phyloP scores from a whole-genome alignment of 2,888 invertebrate genomes.

The Timandra comae region DNA sequence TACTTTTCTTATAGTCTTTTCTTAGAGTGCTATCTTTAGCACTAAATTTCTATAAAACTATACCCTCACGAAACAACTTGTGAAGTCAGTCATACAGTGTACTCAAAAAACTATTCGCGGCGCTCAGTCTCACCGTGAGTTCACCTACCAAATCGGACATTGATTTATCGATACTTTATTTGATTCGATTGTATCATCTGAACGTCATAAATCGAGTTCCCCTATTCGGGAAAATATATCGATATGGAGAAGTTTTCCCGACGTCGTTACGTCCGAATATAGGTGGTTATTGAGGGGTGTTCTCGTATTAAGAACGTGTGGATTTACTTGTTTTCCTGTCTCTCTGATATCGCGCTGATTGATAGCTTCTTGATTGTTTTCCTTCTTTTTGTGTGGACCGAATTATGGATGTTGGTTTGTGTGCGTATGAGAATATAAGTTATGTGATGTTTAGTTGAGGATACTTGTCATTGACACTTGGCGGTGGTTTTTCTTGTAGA shows the following conservation, averaged over 20 bases:
- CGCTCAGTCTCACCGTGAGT: no score
- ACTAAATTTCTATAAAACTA: no score
- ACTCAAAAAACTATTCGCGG: no score
- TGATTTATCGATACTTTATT: constrained; percentile 72
- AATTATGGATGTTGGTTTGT: constrained; percentile 11
- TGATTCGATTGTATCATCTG: constrained; percentile 76
- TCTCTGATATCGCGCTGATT: constrained; percentile 17
- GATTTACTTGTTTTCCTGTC: constrained; percentile 26
- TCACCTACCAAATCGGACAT: constrained; percentile 54
- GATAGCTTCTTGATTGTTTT: constrained; percentile 10
- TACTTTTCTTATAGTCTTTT: no score
- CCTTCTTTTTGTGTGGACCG: neutral
- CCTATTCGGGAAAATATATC: constrained; percentile 19
- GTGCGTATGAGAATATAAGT: constrained; percentile 3
- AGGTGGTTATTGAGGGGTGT: constrained; percentile 54
- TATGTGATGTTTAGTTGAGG: neutral
- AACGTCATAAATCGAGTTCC: constrained; percentile 68
- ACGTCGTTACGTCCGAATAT: constrained; percentile 63
- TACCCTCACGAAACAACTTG: no score
- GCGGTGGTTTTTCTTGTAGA: no score
- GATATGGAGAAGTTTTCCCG: constrained; percentile 49
- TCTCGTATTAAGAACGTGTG: constrained; percentile 31
- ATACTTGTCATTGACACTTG: no score
- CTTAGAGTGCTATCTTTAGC: no score
- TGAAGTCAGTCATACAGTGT: no score